phyloP scores from a whole-genome alignment of 2,888 invertebrate genomes.

The Aplocera efformata region DNA sequence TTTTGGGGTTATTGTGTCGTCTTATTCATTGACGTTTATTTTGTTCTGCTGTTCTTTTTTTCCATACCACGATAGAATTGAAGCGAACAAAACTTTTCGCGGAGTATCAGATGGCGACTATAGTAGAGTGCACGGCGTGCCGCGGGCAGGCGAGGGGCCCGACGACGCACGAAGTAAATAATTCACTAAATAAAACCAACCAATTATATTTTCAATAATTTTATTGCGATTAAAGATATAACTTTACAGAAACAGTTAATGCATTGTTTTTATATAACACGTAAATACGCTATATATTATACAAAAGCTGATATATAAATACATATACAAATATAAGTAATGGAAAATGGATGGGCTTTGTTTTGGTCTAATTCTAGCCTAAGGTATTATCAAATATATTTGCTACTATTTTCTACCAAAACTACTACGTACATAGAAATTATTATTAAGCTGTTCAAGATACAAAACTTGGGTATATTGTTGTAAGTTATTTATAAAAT shows the following conservation, averaged over 20 bases:
- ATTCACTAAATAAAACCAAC: too few relatives aligned
- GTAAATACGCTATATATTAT: slow-evolving; percentile 22
- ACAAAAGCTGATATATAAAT: slow-evolving; percentile 31
- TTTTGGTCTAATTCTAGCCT: slow-evolving; percentile 65
- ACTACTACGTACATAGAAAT: slow-evolving; percentile 30
- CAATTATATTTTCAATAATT: slow-evolving; percentile 11
- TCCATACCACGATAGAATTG: too few relatives aligned
- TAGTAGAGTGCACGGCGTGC: too few relatives aligned
- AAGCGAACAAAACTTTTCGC: too few relatives aligned
- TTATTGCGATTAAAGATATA: slow-evolving; percentile 26
- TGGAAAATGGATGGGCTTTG: slow-evolving; percentile 45
- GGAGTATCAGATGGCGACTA: too few relatives aligned
- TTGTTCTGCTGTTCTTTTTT: too few relatives aligned
- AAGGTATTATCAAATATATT: slow-evolving; percentile 41
- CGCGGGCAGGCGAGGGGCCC: too few relatives aligned
- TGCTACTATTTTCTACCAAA: slow-evolving; percentile 23
- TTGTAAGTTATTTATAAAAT: slow-evolving; percentile 26
- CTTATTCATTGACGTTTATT: too few relatives aligned
- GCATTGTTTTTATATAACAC: slow-evolving; percentile 17
- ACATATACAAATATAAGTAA: slow-evolving; percentile 30
- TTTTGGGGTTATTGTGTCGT: too few relatives aligned
- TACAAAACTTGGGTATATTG: slow-evolving; percentile 5
- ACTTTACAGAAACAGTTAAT: slow-evolving; percentile 21
- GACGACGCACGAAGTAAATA: too few relatives aligned
- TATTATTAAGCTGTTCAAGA: slow-evolving; percentile 2